phyloP scores from a whole-genome alignment of 2,888 invertebrate genomes.

The Clanis bilineata region DNA sequence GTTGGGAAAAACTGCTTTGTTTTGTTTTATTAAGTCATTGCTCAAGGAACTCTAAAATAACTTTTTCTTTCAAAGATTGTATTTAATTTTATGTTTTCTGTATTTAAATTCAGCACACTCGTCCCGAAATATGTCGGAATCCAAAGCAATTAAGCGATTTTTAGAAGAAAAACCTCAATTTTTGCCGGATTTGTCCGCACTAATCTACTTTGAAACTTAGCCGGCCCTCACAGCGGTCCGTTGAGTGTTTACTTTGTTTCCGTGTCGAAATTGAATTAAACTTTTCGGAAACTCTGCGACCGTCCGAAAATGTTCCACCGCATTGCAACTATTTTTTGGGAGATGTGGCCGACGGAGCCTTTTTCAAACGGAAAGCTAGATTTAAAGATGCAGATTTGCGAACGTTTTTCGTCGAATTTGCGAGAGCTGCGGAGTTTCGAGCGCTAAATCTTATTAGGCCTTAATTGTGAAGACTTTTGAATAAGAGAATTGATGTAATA shows the following conservation, averaged over 20 bases:
- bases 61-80: background rate
- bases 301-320: constrained; percentile 29
- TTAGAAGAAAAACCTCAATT: constrained; percentile 19
- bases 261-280: constrained; percentile 59
- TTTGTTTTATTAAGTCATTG: background rate
- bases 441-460: too few relatives aligned
- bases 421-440: background rate
- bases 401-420: background rate
- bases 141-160: constrained; percentile 11
- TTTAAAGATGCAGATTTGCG: constrained; percentile 20
- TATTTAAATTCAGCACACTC: background rate
- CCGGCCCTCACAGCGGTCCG: constrained; percentile 46
- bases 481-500: too few relatives aligned
- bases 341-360: constrained; percentile 2
- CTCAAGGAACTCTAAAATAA: background rate
- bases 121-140: background rate
- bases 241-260: constrained; percentile 55
- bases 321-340: constrained; percentile 28
- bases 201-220: constrained; percentile 59
- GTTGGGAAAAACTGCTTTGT: too few relatives aligned
- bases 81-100: background rate
- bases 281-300: constrained; percentile 49
- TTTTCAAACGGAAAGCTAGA: constrained; percentile 24
- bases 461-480: too few relatives aligned
- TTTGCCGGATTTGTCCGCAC: constrained; percentile 40